Conservation (phyloP, 2,113 vertebrate genomes). For the Furnarius figulus region DNA sequence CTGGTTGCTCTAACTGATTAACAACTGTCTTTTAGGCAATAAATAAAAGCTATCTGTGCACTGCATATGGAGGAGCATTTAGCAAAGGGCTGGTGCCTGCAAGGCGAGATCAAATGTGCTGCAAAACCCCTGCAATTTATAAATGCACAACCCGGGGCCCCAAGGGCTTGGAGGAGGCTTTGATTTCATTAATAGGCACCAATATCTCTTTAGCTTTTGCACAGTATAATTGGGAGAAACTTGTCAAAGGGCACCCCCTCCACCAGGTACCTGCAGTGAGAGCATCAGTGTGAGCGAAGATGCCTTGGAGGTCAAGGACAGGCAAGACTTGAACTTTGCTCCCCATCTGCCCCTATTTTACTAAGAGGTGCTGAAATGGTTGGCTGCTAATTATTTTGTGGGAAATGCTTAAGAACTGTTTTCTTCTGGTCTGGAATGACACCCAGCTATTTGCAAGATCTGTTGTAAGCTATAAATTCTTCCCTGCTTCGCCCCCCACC, state of each 20-base stretch:
- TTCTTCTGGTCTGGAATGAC: not conserved
- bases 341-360: not conserved
- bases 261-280: not conserved
- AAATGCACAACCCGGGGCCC: not conserved
- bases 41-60: slow-evolving; percentile 35
- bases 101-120: not conserved
- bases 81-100: not conserved
- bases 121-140: not conserved
- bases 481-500: not conserved
- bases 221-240: not conserved
- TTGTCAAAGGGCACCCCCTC: not conserved
- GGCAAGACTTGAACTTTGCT: not conserved
- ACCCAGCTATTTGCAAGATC: not conserved
- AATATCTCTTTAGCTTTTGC: not conserved
- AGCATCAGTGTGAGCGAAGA: not conserved
- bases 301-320: not conserved
- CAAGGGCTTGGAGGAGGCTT: not conserved
- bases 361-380: not conserved
- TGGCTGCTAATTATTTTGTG: not conserved
- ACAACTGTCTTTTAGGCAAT: slow-evolving; percentile 32
- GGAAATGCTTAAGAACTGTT: not conserved
- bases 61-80: not conserved
- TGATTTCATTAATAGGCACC: not conserved
- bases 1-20: slow-evolving; percentile 46
- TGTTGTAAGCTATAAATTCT: not conserved